Evolutionary conservation across 1,140 invertebrate species (phyloP), one percentile per base, ranked within the genome.

Genomic region (Matsumurasca onukii): DNA sequence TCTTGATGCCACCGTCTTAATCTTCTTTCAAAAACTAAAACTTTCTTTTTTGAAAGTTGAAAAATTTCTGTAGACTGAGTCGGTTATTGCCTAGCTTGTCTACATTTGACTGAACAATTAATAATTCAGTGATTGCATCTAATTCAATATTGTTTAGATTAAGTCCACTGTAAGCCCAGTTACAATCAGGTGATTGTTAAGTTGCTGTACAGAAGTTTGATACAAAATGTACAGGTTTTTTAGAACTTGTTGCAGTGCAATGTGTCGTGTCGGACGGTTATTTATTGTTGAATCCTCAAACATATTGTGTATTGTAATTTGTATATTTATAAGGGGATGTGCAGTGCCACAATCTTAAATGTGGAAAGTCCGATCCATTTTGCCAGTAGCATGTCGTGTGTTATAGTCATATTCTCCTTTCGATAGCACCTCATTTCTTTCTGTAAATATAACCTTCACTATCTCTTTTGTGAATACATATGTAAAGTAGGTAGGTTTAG

Each of bases 161-260:
- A 59, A 59, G 55, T 39, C 34, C 34, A 39, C 5, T 39, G 34
- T 39, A 39, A 39, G 34, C 17, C 34, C 22, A 59, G 25, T 59
- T 52, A 27, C 20, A 52, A 52, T 29, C 55, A 65, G 31, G 24
- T 45, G 24, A 27, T 3, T 59, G 31, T 27, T 45, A 63, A 63
- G 34, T 34, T 63, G 61, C 62, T 65, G 62, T 65, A 65, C 62
- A 65, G 25, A 63, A 39, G 48, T 24, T 65, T 31, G 34, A 45
- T 65, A 65, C 27, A 65, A 65, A n/a, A 20, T 65, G 62, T 65
- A 65, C 62, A 65, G 62, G 45, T 65, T 65, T 65, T 27, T 65
- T 27, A 48, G 48, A 45, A n/a, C 20, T 65, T 31, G 27, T 45
- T 3, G 9, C 25, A 22, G 62, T 63, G 34, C 22, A 22, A 24